These are phyloP conservation scores for Coecobrya sp. DNA, from an alignment of 2,888 invertebrate species.

Conservation along the genomic window DNA sequence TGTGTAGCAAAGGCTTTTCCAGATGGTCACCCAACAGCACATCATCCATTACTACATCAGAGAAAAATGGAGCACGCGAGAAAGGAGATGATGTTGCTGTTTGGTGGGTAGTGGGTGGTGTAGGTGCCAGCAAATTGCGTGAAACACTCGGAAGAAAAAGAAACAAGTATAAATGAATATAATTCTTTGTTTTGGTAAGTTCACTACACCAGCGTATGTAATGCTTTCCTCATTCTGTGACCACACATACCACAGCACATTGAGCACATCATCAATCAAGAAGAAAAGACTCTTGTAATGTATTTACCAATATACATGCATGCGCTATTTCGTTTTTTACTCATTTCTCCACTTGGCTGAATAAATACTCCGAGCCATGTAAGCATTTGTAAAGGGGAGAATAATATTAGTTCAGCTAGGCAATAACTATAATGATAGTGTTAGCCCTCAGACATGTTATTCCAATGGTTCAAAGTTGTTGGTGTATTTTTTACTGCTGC, in stretches of 20 bases:
- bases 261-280: slow-evolving; percentile 52
- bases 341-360: slow-evolving; percentile 36
- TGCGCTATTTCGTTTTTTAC: not conserved
- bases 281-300: slow-evolving; percentile 1
- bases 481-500: not conserved
- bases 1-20: slow-evolving; percentile 56
- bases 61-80: slow-evolving; percentile 29
- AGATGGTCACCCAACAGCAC: slow-evolving; percentile 56
- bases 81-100: slow-evolving; percentile 21
- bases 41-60: slow-evolving; percentile 17
- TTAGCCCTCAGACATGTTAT: not conserved
- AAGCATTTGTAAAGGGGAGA: too few relatives aligned
- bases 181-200: slow-evolving; percentile 89
- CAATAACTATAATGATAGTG: not conserved
- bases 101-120: not conserved
- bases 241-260: slow-evolving; percentile 45
- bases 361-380: not conserved
- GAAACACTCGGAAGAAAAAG: slow-evolving; percentile 13
- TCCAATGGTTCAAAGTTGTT: not conserved
- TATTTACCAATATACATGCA: slow-evolving; percentile 14
- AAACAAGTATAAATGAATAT: slow-evolving; percentile 68
- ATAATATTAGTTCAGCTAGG: not conserved
- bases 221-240: slow-evolving; percentile 20
- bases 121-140: slow-evolving; percentile 33
- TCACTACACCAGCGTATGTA: not conserved